A percentile compares a stretch with the other conserved stretches of the same genome.
Conservation (phyloP, 92 coral and sea anemone species). For the Micromussa lordhowensis region DNA sequence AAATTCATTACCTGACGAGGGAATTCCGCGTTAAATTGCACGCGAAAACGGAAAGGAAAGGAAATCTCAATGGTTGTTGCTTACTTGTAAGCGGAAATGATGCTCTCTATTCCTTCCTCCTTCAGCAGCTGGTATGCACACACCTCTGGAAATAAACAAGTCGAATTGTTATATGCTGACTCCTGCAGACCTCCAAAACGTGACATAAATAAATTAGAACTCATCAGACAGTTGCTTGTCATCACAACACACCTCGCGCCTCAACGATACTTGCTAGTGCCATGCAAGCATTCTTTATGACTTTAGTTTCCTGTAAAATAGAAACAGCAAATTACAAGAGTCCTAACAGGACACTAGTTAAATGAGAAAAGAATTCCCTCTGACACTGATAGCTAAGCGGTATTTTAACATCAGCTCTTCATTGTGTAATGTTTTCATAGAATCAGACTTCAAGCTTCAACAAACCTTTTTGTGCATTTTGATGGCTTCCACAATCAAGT, state of each 20-base stretch:
- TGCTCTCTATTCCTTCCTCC: conserved; percentile 74
- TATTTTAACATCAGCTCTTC: too few relatives aligned
- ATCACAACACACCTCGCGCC: conserved; percentile 84
- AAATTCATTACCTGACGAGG: too few relatives aligned
- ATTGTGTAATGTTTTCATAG: not conserved
- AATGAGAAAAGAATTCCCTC: not conserved
- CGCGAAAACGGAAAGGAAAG: not conserved
- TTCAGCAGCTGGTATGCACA: conserved; percentile 87
- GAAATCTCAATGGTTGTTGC: not conserved
- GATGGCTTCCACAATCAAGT: conserved; percentile 78
- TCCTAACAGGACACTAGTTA: not conserved
- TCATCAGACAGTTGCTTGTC: not conserved
- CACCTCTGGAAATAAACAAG: conserved; percentile 66
- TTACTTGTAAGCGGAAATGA: conserved; percentile 88
- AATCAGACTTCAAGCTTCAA: not conserved
- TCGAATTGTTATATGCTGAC: not conserved
- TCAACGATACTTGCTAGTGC: conserved; percentile 97
- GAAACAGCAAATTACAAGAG: not conserved
- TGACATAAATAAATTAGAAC: not conserved
- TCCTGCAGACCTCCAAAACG: not conserved
- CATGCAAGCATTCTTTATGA: conserved; percentile 98
- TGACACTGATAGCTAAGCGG: not conserved
- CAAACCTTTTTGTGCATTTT: conserved; percentile 89
- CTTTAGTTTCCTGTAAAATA: conserved; percentile 82
- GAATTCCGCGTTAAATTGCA: too few relatives aligned